phyloP scores from a whole-genome alignment of 92 coral and sea anemone species.

The Nematostella vectensis region DNA sequence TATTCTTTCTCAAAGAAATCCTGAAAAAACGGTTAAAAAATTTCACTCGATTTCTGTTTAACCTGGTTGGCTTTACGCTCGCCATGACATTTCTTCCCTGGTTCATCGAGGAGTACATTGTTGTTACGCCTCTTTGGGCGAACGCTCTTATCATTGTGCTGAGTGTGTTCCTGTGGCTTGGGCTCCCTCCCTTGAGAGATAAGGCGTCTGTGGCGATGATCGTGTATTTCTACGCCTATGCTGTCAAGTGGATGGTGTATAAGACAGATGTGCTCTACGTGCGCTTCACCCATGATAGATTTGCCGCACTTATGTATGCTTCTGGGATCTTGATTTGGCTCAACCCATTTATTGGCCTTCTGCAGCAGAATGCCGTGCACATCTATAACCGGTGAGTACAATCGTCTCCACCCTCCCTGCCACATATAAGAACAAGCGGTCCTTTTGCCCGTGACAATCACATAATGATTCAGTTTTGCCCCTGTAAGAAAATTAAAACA shows the following conservation, averaged over 20 bases:
- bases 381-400: slow-evolving; percentile 48
- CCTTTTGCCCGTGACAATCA: too few relatives aligned
- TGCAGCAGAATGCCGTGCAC: slow-evolving; percentile 54
- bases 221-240: slow-evolving; percentile 62
- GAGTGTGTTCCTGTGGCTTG: slow-evolving; percentile 57
- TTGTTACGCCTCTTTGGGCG: slow-evolving; percentile 49
- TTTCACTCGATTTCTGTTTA: slow-evolving; percentile 16
- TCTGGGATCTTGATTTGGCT: slow-evolving; percentile 63
- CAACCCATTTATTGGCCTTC: slow-evolving; percentile 33
- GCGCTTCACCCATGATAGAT: slow-evolving; percentile 17
- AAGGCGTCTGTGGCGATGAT: slow-evolving; percentile 59
- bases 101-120: slow-evolving; percentile 59
- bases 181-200: slow-evolving; percentile 65
- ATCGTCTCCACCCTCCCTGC: too few relatives aligned
- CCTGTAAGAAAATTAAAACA: too few relatives aligned
- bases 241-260: slow-evolving; percentile 71
- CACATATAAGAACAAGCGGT: too few relatives aligned
- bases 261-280: slow-evolving; percentile 43
- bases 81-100: slow-evolving; percentile 70
- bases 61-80: slow-evolving; percentile 31
- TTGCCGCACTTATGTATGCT: slow-evolving; percentile 33
- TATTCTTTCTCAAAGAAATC: slow-evolving; percentile 14
- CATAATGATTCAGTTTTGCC: too few relatives aligned
- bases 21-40: slow-evolving; percentile 10
- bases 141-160: slow-evolving; percentile 1